These are phyloP conservation scores for cat (Felis catus) DNA, from an alignment of 2,113 vertebrate species.

Conservation along the genomic window DNA sequence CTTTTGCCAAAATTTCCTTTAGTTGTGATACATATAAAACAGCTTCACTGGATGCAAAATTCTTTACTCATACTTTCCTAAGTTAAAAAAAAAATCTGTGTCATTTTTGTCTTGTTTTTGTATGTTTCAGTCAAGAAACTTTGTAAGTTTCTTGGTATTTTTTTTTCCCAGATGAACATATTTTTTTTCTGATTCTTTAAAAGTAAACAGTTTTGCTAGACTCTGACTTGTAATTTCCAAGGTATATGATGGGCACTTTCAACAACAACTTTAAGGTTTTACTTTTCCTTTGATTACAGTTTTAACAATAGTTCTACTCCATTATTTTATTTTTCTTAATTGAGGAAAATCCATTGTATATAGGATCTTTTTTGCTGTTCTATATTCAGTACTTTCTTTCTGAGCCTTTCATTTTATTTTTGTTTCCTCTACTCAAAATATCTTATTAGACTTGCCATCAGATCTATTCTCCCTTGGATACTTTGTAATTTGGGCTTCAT, in stretches of 20 bases:
- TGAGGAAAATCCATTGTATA: not conserved
- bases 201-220: not conserved
- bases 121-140: not conserved
- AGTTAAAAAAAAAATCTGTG: not conserved
- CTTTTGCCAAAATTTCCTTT: not conserved
- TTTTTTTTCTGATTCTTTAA: not conserved
- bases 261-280: not conserved
- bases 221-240: not conserved
- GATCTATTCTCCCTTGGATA: not conserved
- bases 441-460: not conserved
- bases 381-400: not conserved
- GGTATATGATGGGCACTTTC: not conserved
- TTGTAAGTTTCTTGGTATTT: not conserved
- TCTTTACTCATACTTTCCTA: not conserved
- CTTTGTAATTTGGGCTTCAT: not conserved
- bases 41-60: not conserved
- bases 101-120: not conserved
- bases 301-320: not conserved
- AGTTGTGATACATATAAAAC: not conserved
- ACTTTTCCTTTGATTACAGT: not conserved
- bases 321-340: slow-evolving; percentile 24
- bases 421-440: not conserved
- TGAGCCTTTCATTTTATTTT: not conserved
- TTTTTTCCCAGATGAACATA: not conserved
- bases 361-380: not conserved